Percentiles rank a stretch among this genome's conserved stretches.
Conservation (phyloP, 2,888 invertebrate genomes). For the Pantelozetes paolii region DNA sequence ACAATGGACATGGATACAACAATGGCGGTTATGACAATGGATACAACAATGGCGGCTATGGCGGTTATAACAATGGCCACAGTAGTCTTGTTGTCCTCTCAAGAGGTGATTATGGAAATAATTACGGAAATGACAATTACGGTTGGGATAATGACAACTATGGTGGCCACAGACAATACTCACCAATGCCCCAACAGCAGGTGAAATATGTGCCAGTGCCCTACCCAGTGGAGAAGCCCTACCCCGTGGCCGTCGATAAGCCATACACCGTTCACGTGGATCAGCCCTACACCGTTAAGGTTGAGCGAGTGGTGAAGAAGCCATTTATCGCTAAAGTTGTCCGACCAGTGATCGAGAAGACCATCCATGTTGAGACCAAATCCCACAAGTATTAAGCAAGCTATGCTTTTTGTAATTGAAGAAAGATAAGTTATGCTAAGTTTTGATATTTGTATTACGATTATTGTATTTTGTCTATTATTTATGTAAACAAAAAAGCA, state of each 20-base stretch:
- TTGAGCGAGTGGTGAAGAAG: neutral
- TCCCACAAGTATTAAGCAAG: neutral
- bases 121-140: neutral
- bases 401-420: no score
- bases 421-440: no score
- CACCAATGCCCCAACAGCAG: conserved; percentile 26
- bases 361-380: neutral
- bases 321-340: conserved; percentile 34
- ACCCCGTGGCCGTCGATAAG: conserved; percentile 36
- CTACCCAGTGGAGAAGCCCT: conserved; percentile 12
- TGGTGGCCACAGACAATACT: conserved; percentile 8
- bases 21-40: neutral
- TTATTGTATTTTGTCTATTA: no score
- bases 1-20: neutral
- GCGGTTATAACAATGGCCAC: neutral
- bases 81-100: neutral
- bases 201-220: conserved; percentile 23
- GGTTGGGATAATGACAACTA: neutral
- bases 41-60: neutral
- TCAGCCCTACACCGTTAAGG: conserved; percentile 16
- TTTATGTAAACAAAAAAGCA: no score
- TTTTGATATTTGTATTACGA: no score
- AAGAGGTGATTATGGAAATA: neutral
- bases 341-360: conserved; percentile 35
- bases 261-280: conserved; percentile 35